Conservation (phyloP, 2,797 vertebrate species). For the Notolabrus celidotus region DNA sequence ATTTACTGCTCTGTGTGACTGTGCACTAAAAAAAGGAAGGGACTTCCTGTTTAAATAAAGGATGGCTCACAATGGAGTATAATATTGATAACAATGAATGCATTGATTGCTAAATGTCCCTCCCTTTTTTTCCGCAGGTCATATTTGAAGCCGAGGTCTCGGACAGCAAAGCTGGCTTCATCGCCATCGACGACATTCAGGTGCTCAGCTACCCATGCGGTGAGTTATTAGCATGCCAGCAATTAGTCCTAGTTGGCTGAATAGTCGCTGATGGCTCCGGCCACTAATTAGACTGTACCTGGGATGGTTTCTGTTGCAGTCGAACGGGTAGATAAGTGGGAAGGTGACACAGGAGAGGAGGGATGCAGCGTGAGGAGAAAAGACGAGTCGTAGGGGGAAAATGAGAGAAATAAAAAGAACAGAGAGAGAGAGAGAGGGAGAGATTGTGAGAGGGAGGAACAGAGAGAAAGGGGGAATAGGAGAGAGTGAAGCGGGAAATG, state of each 20-base stretch:
- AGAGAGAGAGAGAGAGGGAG: slow-evolving; percentile 19
- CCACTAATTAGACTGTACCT: slow-evolving; percentile 82
- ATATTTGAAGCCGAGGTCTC: slow-evolving; percentile 98
- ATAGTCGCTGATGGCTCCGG: slow-evolving; percentile 77
- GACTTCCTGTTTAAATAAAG: not conserved
- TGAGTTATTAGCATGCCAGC: slow-evolving; percentile 88
- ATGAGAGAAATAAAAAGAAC: slow-evolving; percentile 42
- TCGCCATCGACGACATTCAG: slow-evolving; percentile 98
- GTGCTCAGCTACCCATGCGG: slow-evolving; percentile 99
- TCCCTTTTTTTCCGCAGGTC: slow-evolving; percentile 86
- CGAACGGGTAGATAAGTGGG: slow-evolving; percentile 79
- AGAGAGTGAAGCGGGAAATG: slow-evolving; percentile 81
- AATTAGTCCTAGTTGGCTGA: slow-evolving; percentile 81
- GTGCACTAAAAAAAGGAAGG: not conserved
- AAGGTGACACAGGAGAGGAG: slow-evolving; percentile 81
- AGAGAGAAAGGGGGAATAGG: slow-evolving; percentile 40
- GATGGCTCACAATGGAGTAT: not conserved
- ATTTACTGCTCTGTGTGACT: not conserved
- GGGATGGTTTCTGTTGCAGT: slow-evolving; percentile 80
- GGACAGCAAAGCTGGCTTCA: slow-evolving; percentile 94
- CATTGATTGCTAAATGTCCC: slow-evolving; percentile 7
- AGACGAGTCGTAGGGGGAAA: slow-evolving; percentile 40
- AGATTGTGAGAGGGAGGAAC: slow-evolving; percentile 35
- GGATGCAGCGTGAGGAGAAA: slow-evolving; percentile 46
- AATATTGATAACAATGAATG: not conserved